phyloP scores from a whole-genome alignment of 1,140 invertebrate species.

The Pteromalus puparum region DNA sequence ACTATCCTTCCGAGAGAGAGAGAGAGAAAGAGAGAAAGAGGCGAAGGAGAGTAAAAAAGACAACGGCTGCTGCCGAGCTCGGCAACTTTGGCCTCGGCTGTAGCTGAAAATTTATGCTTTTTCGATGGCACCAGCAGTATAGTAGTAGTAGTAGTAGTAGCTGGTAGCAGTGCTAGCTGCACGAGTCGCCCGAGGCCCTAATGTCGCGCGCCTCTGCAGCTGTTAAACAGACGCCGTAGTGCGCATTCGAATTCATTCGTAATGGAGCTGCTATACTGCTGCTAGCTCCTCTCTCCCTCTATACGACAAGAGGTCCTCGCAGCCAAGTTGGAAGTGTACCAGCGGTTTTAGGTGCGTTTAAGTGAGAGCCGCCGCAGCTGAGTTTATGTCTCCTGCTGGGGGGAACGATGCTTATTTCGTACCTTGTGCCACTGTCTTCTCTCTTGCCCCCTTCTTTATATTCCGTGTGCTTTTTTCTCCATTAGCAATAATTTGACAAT shows the following conservation, averaged over 20 bases:
- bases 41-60: background rate
- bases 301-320: background rate
- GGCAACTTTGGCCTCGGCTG: constrained; percentile 23
- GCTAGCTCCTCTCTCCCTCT: too few species aligned
- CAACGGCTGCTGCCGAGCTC: constrained; percentile 29
- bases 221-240: background rate
- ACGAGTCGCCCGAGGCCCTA: background rate
- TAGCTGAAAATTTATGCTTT: constrained; percentile 21
- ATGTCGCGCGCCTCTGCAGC: background rate
- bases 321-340: too few species aligned
- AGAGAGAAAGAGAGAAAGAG: too few species aligned
- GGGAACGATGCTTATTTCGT: background rate
- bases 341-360: background rate
- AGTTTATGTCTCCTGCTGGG: background rate
- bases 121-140: background rate
- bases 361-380: too few species aligned
- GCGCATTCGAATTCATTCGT: background rate
- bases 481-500: too few species aligned
- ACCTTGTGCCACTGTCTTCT: too few species aligned
- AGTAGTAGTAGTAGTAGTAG: background rate
- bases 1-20: background rate
- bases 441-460: background rate
- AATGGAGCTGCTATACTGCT: background rate
- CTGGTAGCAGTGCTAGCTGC: background rate
- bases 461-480: background rate